Conservation (phyloP, 1,140 invertebrate species). For the fruit fly (Drosophila melanogaster) region DNA sequence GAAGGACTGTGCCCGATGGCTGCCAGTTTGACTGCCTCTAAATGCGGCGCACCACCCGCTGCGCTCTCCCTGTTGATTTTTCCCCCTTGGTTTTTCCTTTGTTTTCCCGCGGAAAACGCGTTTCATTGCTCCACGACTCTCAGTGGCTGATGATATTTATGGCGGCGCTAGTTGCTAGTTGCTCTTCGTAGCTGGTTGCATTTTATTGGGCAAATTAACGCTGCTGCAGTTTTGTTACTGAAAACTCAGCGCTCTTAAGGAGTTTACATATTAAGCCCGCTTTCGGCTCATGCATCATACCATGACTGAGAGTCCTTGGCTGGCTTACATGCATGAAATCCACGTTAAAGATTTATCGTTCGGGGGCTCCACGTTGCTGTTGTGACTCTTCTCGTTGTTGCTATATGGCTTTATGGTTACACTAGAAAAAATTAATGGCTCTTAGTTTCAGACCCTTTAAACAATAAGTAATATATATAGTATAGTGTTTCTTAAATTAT, state of each 20-base stretch:
- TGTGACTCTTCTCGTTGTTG: constrained; percentile 12
- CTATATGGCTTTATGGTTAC: constrained; percentile 27
- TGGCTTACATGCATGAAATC: constrained; percentile 72
- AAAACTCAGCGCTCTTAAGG: constrained; percentile 31
- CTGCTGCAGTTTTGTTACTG: constrained; percentile 47
- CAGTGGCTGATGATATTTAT: constrained; percentile 72
- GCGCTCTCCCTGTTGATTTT: constrained; percentile 22
- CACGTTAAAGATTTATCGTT: constrained; percentile 73
- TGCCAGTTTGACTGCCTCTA: constrained; percentile 74
- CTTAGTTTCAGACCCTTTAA: background rate
- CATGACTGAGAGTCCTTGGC: constrained; percentile 33
- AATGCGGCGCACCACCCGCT: constrained; percentile 55
- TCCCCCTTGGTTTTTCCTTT: constrained; percentile 24
- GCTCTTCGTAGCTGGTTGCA: constrained; percentile 31
- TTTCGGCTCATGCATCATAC: constrained; percentile 54
- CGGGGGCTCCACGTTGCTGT: constrained; percentile 14
- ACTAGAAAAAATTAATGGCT: background rate
- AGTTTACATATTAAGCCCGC: constrained; percentile 56
- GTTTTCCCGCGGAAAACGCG: constrained; percentile 31
- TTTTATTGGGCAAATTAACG: constrained; percentile 58
- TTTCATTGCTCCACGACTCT: constrained; percentile 28
- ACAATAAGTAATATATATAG: background rate
- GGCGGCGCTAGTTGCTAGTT: constrained; percentile 35
- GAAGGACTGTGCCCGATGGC: constrained; percentile 56
- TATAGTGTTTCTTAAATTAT: background rate